phyloP scores from a whole-genome alignment of 2,797 vertebrate species.

The Takifugu rubripes region DNA sequence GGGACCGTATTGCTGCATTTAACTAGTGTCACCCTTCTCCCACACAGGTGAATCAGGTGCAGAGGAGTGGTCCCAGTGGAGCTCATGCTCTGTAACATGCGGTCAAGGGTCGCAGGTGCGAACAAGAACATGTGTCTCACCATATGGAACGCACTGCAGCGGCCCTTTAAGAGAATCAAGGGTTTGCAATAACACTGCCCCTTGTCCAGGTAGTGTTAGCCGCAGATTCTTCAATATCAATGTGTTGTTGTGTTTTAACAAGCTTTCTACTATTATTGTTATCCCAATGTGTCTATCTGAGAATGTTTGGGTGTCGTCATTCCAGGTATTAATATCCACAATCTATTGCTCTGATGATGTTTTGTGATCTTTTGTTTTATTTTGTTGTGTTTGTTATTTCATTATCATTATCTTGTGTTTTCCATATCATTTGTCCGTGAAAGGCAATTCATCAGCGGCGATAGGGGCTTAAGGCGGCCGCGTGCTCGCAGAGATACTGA shows the following conservation, averaged over 20 bases:
- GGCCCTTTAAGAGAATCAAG: constrained; percentile 99
- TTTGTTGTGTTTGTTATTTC: constrained; percentile 48
- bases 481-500: constrained; percentile 52
- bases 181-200: constrained; percentile 99
- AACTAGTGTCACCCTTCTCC: constrained; percentile 91
- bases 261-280: constrained; percentile 51
- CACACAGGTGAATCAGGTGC: constrained; percentile 99
- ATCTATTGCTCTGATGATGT: constrained; percentile 49
- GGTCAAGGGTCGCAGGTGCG: constrained; percentile 99
- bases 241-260: constrained; percentile 65
- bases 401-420: constrained; percentile 58
- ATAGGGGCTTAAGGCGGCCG: constrained; percentile 54
- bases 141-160: constrained; percentile 99
- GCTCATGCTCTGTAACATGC: constrained; percentile 99
- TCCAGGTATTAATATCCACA: constrained; percentile 33
- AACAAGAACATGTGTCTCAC: constrained; percentile 99
- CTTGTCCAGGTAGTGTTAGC: constrained; percentile 99
- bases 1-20: constrained; percentile 81
- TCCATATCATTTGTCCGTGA: constrained; percentile 63
- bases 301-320: constrained; percentile 6
- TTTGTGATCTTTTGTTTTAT: constrained; percentile 35
- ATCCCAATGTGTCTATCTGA: constrained; percentile 14
- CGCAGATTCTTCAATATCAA: constrained; percentile 83
- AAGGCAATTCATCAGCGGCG: constrained; percentile 59
- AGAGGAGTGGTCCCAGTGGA: constrained; percentile 99